Conservation (phyloP, 2,888 invertebrate genomes). For the Disparrhopalites patrizii region DNA sequence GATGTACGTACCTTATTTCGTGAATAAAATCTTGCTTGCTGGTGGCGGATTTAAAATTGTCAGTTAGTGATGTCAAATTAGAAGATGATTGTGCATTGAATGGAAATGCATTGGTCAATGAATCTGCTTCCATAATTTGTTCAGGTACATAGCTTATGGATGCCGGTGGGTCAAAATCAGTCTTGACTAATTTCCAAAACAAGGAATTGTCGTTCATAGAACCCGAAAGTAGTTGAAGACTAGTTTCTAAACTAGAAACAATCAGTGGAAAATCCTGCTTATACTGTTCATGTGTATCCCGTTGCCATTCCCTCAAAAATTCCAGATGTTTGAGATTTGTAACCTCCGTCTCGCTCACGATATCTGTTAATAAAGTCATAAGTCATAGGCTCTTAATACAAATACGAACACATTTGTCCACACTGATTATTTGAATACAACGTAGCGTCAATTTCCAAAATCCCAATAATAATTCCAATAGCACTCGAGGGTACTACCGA, state of each 20-base stretch:
- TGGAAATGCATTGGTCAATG: slow-evolving; percentile 21
- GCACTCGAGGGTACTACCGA: no score
- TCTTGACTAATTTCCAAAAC: slow-evolving; percentile 15
- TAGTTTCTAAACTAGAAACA: slow-evolving; percentile 38
- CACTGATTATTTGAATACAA: no score
- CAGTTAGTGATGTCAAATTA: slow-evolving; percentile 15
- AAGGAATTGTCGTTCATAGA: no score
- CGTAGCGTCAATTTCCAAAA: no score
- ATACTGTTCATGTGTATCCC: slow-evolving; percentile 18
- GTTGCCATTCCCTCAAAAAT: slow-evolving; percentile 34
- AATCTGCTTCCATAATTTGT: no score
- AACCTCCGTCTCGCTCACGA: no score
- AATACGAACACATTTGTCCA: no score
- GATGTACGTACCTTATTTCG: slow-evolving; percentile 24
- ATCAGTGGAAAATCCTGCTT: slow-evolving; percentile 33
- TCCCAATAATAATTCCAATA: no score
- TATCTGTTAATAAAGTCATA: no score
- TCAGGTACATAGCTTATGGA: no score
- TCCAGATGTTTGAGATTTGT: neutral
- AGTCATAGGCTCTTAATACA: no score
- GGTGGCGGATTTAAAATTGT: slow-evolving; percentile 29
- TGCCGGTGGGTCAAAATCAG: no score
- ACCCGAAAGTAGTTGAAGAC: neutral
- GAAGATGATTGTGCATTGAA: slow-evolving; percentile 30
- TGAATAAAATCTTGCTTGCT: slow-evolving; percentile 28